Evolutionary conservation across 2,113 vertebrate genomes (phyloP).

Genomic region (Chionis minor): DNA sequence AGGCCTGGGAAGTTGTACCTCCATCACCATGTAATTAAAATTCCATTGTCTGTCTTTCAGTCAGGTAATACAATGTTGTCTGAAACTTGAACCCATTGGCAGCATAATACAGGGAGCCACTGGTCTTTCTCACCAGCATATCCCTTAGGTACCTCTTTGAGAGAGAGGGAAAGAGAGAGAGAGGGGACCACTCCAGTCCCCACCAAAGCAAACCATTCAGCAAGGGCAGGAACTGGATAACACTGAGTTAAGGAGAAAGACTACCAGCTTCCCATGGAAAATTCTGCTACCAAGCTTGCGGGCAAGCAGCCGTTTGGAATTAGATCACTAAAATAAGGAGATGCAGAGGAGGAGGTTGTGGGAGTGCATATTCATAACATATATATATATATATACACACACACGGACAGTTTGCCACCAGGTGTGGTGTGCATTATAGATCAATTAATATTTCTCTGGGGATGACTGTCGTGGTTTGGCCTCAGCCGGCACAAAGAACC

Average conservation of each 20-base stretch:
- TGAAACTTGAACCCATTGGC: neutral
- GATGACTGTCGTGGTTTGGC: too few relatives aligned
- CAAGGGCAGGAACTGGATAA: neutral
- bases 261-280: neutral
- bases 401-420: neutral
- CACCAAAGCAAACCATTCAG: neutral
- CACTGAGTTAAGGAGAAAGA: neutral
- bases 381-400: neutral
- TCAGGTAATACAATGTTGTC: neutral
- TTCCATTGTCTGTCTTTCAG: neutral
- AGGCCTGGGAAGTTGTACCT: neutral
- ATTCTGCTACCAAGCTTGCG: neutral
- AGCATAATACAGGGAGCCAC: neutral
- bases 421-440: neutral
- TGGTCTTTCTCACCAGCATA: neutral
- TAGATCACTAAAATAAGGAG: neutral
- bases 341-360: neutral
- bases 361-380: neutral
- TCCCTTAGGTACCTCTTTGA: neutral
- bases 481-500: too few relatives aligned
- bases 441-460: neutral
- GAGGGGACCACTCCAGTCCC: neutral
- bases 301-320: neutral
- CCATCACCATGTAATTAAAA: neutral
- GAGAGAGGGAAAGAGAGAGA: neutral